Conservation (phyloP, 2,797 vertebrate genomes). For the Artibeus jamaicensis region DNA sequence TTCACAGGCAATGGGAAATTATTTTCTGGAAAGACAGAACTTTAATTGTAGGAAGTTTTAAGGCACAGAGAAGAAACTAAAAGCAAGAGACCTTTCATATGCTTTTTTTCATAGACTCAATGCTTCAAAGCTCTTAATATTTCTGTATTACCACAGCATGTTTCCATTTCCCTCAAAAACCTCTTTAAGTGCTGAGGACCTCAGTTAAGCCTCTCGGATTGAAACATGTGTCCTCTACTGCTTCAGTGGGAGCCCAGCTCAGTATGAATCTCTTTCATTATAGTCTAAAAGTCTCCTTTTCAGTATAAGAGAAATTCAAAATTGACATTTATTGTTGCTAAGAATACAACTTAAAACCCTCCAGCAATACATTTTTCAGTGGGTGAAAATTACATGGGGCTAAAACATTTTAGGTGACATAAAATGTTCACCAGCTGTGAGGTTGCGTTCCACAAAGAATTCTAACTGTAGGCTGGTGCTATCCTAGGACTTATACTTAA, state of each 20-base stretch:
- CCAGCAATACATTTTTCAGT: not conserved
- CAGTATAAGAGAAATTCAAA: slow-evolving; percentile 39
- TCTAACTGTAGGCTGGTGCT: not conserved
- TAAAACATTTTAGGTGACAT: not conserved
- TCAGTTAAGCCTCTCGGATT: not conserved
- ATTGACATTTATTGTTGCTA: not conserved
- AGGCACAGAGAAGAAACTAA: not conserved
- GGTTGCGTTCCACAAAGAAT: not conserved
- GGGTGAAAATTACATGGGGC: not conserved
- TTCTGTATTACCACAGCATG: not conserved
- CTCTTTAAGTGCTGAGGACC: not conserved
- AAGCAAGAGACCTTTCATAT: not conserved
- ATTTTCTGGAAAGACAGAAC: not conserved
- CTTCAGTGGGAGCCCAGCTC: not conserved
- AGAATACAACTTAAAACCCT: not conserved
- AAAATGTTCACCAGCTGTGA: not conserved
- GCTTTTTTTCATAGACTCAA: not conserved
- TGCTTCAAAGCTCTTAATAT: not conserved
- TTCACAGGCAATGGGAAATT: not conserved
- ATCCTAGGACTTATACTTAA: not conserved
- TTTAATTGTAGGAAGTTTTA: not conserved
- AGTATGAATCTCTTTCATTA: not conserved
- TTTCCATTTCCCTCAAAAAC: not conserved
- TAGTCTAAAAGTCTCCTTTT: not conserved
- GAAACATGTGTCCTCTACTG: not conserved